Base-by-base conservation (phyloP, 2,888 invertebrate species). In the Melieria omissa region DNA sequence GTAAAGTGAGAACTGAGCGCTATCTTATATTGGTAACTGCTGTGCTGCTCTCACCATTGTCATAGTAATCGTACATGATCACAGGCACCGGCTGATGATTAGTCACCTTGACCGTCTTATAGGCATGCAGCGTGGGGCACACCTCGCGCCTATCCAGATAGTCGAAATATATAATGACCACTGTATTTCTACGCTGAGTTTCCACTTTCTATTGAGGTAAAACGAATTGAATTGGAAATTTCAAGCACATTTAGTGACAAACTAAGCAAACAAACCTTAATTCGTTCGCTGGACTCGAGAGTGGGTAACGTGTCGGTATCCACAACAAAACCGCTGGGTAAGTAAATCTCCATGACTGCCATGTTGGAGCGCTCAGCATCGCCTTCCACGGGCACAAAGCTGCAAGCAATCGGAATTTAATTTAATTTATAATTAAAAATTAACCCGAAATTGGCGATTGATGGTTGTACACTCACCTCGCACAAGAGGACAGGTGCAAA, bases 241-340 rank as follows among this genome's bases (percentile, higher is more conserved):
- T 41, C 61, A 29, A 6, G 42, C 61, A 61, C 41, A 41, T 42
- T 41, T 61, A 29, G 41, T 8, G 12, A 61, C 61, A 5, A 16
- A 57, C n/a, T 16, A 8, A 57, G 55, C 29, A 29, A 29, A 29
- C 29, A 29, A 29, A 82, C 82, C 76, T 84, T 86, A 70, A 88
- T 85, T 54, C 86, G 85, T 80, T 90, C 90, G 80, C 89, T 89
- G 45, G 86, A 84, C 73, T 86, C 86, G 58, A 92, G 84, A 69
- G 91, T 91, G 3, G 95, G 95, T 64, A 96, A 86, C 0, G 93
- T 93, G 82, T 92, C 92, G 78, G 92, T 89, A 79, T 96, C 96
- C 0, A 95, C 95, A 2, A 93, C 91, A 86, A 95, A 98, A 29
- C 98, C 97, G 10, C 97, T 96, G 0, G 97, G 97, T 73, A 98